Evolutionary conservation across 2,113 vertebrate species (phyloP), one percentile per base, ranked within the genome.

Genomic region (Ascaphus truei): DNA sequence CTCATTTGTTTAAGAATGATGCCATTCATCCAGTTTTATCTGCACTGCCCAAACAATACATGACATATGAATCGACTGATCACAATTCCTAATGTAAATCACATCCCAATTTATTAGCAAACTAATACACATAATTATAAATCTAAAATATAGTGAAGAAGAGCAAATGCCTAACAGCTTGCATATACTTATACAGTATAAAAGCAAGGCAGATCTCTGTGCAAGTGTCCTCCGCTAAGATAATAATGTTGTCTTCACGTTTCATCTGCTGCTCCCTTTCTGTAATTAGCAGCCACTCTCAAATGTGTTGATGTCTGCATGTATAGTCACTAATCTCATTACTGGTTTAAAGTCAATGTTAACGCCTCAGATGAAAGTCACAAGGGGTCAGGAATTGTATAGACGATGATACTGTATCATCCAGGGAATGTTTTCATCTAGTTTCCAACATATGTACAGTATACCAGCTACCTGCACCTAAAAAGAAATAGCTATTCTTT

Each of bases 261-360:
- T 47, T 12, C 41, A 43, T 34, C 8, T 29, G 33, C 8, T 22
- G 55, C 51, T 30, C 36, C 10, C n/a, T 64, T 36, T 27, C 12
- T 50, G 13, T 57, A 59, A 68, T 68, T 68, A 68, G 7, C 55
- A 58, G 16, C 20, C 37, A 23, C 39, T 48, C 53, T 45, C 36
- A 36, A 18, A 69, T 39, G 56, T 69, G 66, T 60, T 60, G 66
- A 33, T 69, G 66, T 23, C 43, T 69, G 53, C 65, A 56, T 47
- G 51, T 45, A 66, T 43, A 45, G 51, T 13, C 30, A 12, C 66
- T 69, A 69, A 69, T 69, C 55, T 33, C 66, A 69, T 69, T 69
- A 60, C 45, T 59, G 65, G 45, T 69, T 43, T 27, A 51, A 69
- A 69, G 66, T 69, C 66, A 68, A 29, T 68, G 22, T 26, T 58